Conservation (phyloP, 2,888 invertebrate species). For the Cloeon dipterum region DNA sequence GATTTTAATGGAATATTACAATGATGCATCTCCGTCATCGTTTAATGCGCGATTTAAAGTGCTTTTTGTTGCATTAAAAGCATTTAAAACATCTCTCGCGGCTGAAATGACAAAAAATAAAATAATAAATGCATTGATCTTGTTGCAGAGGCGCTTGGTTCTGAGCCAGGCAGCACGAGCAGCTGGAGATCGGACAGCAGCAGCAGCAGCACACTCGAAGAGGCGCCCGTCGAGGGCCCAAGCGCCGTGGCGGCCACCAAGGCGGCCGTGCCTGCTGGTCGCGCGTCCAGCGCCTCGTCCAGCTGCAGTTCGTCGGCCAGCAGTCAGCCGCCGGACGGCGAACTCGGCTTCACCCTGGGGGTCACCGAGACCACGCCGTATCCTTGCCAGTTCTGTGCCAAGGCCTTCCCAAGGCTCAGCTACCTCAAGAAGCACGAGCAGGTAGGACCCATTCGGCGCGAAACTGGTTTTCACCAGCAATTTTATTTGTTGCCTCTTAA, state of each 20-base stretch:
- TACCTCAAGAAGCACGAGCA: constrained; percentile 83
- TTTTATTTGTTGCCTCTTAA: no score
- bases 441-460: no score
- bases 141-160: constrained; percentile 37
- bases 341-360: constrained; percentile 30
- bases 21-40: no score
- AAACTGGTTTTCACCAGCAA: no score
- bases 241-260: constrained; percentile 13
- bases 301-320: constrained; percentile 27
- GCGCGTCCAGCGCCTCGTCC: constrained; percentile 15
- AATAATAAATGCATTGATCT: no score
- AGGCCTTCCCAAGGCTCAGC: constrained; percentile 67
- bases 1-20: no score
- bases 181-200: constrained; percentile 2
- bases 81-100: no score
- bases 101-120: no score
- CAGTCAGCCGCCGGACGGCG: constrained; percentile 10
- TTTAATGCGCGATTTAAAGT: no score
- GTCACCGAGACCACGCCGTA: constrained; percentile 58
- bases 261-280: constrained; percentile 29
- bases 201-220: neutral
- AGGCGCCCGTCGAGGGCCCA: neutral
- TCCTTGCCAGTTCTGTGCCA: constrained; percentile 79
- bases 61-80: no score
- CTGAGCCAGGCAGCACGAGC: constrained; percentile 21